A percentile compares a stretch with the other conserved stretches of the same genome.
These are phyloP conservation scores for Drosophila anomalata DNA, from an alignment of 2,888 invertebrate genomes.

Conservation along the genomic window DNA sequence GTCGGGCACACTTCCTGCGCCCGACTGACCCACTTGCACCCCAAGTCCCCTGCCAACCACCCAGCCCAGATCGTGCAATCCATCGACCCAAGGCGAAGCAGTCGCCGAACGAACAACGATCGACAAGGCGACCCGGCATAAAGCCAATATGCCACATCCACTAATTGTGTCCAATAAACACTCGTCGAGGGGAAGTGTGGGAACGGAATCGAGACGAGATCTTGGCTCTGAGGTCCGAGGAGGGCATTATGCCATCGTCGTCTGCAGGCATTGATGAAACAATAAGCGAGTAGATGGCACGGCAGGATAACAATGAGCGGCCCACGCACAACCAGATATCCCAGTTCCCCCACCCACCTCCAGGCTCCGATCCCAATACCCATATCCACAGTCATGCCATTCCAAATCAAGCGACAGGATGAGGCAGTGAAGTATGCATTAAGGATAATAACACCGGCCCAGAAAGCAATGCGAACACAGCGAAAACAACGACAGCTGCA, in stretches of 20 bases:
- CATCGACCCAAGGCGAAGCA: not conserved
- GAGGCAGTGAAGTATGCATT: slow-evolving; percentile 78
- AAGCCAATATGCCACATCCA: slow-evolving; percentile 71
- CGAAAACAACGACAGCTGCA: slow-evolving; percentile 82
- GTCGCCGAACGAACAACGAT: slow-evolving; percentile 4
- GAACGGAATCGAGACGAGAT: slow-evolving; percentile 29
- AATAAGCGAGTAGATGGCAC: slow-evolving; percentile 75
- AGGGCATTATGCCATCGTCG: slow-evolving; percentile 75
- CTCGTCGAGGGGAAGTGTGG: slow-evolving; percentile 55
- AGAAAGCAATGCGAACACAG: slow-evolving; percentile 62
- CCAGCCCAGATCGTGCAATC: slow-evolving; percentile 13
- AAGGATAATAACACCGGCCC: slow-evolving; percentile 77
- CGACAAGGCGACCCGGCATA: slow-evolving; percentile 34
- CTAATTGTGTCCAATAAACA: slow-evolving; percentile 79
- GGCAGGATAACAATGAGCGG: slow-evolving; percentile 73
- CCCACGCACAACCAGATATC: slow-evolving; percentile 63
- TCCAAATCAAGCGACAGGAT: slow-evolving; percentile 61
- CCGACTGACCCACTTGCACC: slow-evolving; percentile 44
- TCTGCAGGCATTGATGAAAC: slow-evolving; percentile 78
- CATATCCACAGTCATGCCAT: slow-evolving; percentile 11
- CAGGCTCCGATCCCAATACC: slow-evolving; percentile 24
- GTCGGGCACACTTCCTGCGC: slow-evolving; percentile 60
- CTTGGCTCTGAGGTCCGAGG: slow-evolving; percentile 19
- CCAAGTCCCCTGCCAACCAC: slow-evolving; percentile 23
- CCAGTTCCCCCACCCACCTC: slow-evolving; percentile 18